A percentile compares a stretch with the other conserved stretches of the same genome.
These are phyloP conservation scores for Metaphire vulgaris DNA, from an alignment of 1,140 invertebrate species.

Conservation along the genomic window DNA sequence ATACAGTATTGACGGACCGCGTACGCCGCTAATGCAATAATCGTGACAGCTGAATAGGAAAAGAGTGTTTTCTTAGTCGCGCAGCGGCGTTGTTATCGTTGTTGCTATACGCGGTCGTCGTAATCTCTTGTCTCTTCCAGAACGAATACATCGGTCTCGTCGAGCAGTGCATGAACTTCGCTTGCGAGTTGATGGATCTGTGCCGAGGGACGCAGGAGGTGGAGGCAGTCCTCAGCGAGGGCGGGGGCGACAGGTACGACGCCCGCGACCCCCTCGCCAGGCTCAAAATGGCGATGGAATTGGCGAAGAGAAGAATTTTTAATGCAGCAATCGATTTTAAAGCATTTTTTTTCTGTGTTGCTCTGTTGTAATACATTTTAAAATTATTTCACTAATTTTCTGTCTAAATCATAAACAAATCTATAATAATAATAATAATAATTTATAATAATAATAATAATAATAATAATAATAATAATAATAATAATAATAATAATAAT, in stretches of 20 bases:
- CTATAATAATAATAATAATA: neutral
- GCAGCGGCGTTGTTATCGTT: no score
- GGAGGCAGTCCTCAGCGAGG: slow-evolving; percentile 25
- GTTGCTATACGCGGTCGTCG: no score
- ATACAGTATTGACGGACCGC: no score
- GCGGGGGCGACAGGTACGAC: slow-evolving; percentile 3
- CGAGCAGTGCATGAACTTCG: slow-evolving; percentile 32
- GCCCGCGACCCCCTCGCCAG: slow-evolving; percentile 40
- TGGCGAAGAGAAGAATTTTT: slow-evolving; percentile 57
- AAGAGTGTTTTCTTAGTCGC: no score
- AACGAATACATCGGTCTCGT: slow-evolving; percentile 24
- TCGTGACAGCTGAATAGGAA: no score
- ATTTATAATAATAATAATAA: no score
- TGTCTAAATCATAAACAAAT: no score
- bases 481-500: no score
- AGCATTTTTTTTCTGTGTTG: neutral
- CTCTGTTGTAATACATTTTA: neutral
- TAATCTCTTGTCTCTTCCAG: slow-evolving; percentile 4
- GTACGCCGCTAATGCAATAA: no score
- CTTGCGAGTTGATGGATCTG: slow-evolving; percentile 28
- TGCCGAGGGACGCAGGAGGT: slow-evolving; percentile 28
- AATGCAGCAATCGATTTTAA: neutral
- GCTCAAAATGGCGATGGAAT: slow-evolving; percentile 35
- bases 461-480: no score
- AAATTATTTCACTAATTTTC: neutral